These are phyloP conservation scores for Muscicapa striata DNA, from an alignment of 2,797 vertebrate genomes.

Conservation along the genomic window DNA sequence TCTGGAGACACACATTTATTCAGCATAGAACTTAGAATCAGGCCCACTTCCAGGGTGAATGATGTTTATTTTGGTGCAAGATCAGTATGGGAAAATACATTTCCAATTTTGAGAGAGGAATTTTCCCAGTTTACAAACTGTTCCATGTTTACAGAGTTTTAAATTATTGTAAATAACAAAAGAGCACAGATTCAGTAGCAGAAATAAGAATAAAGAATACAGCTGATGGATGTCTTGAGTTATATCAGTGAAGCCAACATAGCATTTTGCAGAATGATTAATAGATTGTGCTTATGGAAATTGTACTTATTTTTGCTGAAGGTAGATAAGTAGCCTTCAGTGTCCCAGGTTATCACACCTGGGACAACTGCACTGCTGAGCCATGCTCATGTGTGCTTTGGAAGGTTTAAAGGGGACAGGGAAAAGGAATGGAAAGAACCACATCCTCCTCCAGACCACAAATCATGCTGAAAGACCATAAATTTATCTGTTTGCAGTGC, in stretches of 20 bases:
- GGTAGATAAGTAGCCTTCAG: neutral
- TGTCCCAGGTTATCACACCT: neutral
- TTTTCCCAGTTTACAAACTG: neutral
- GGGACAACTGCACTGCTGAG: neutral
- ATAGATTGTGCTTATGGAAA: neutral
- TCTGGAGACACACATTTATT: neutral
- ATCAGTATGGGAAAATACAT: neutral
- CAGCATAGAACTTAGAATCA: neutral
- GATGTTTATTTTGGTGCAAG: neutral
- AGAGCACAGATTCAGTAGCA: neutral
- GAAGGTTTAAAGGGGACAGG: neutral
- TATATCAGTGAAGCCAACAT: neutral
- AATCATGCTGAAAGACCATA: slow-evolving; percentile 45
- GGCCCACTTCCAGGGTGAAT: neutral
- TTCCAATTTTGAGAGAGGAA: neutral
- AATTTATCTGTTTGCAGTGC: slow-evolving; percentile 45
- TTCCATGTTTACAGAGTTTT: neutral
- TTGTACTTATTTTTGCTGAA: slow-evolving; percentile 7
- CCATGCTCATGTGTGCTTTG: neutral
- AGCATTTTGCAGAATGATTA: neutral
- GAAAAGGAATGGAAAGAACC: neutral
- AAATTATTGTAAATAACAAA: neutral
- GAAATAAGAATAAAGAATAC: neutral
- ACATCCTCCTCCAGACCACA: slow-evolving; percentile 28
- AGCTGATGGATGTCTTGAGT: neutral